Evolutionary conservation across 2,797 vertebrate genomes (phyloP), one percentile per base, ranked within the genome.

Genomic region (Phalloptychus januarius): DNA sequence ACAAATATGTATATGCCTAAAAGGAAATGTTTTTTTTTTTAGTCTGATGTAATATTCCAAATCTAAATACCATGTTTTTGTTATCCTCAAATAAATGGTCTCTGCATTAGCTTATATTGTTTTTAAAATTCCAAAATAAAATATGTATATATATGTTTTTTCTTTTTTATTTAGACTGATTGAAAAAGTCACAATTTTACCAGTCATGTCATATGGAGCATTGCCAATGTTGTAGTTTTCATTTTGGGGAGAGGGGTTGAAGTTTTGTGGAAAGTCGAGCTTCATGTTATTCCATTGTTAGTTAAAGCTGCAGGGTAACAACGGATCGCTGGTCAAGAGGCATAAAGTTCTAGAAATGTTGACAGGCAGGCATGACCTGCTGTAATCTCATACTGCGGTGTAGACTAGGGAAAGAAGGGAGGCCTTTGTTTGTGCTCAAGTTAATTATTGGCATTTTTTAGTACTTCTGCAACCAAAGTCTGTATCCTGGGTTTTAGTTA

Each of bases 371-470:
- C 8, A 38, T 38, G 18, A 65, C 36, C 63, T 65, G 18, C 33
- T 65, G 20, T 18, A 65, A 38, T 40, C 63, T 40, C 4, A 63
- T 63, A 10, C 56, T 61, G 28, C 33, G 56, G 13, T 63, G 20
- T 5, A 38, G 7, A 38, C 63, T 5, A 69, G 23, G 63, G 16
- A 69, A 44, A 69, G 23, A 69, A 42, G 8, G 6, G 38, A 42
- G n/a, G 11, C 65, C 65, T 42, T n/a, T 69, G 65, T 69, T 69
- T 69, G 40, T 42, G 23, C 38, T 42, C 65, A 13, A 42, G 65
- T 69, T 69, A 69, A 40, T 69, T 69, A 69, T 44, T 69, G 11
- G 38, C 38, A 44, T 67, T 69, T 42, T 40, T 69, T 67, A 67
- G 65, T 69, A 69, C 65, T n/a, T 74, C 38, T 31, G 13, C 38